Evolutionary conservation across 2,888 invertebrate genomes (phyloP).

Genomic region (Drosophila peninsularis): DNA sequence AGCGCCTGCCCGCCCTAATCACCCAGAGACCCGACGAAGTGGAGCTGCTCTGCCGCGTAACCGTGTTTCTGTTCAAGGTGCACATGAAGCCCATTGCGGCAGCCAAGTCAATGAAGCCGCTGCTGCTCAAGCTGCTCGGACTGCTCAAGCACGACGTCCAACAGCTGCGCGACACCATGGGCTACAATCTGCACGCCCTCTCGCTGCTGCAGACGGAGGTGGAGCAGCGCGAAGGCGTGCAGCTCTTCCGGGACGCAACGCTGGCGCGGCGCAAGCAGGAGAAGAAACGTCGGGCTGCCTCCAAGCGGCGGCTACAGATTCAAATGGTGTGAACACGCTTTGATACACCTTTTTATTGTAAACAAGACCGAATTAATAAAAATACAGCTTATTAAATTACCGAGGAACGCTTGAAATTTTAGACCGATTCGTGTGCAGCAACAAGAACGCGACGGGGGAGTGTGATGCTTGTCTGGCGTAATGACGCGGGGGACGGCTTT

Average conservation of each 20-base stretch:
- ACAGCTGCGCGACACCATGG: constrained; percentile 90
- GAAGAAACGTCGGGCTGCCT: constrained; percentile 83
- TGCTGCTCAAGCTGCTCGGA: constrained; percentile 74
- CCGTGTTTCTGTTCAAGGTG: constrained; percentile 90
- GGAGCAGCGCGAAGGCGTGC: constrained; percentile 90
- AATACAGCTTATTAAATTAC: constrained; percentile 21
- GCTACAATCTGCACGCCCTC: constrained; percentile 93
- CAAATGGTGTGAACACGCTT: constrained; percentile 62
- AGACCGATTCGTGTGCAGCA: not conserved
- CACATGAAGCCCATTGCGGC: constrained; percentile 92
- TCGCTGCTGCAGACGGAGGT: constrained; percentile 90
- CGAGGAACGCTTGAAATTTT: constrained; percentile 36
- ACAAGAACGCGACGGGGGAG: not conserved
- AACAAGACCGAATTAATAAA: constrained; percentile 29
- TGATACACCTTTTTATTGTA: constrained; percentile 11
- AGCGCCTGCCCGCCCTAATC: constrained; percentile 89
- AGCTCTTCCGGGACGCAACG: constrained; percentile 91
- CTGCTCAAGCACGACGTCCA: constrained; percentile 74
- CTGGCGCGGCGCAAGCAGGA: constrained; percentile 87
- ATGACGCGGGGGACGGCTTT: too few relatives aligned
- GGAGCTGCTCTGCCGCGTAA: constrained; percentile 91
- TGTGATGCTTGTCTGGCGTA: not conserved
- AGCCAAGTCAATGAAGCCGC: constrained; percentile 87
- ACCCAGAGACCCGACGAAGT: constrained; percentile 88
- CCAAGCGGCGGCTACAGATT: constrained; percentile 76